Conservation (phyloP, 2,888 invertebrate species). For the Agrenia bidenticulata region DNA sequence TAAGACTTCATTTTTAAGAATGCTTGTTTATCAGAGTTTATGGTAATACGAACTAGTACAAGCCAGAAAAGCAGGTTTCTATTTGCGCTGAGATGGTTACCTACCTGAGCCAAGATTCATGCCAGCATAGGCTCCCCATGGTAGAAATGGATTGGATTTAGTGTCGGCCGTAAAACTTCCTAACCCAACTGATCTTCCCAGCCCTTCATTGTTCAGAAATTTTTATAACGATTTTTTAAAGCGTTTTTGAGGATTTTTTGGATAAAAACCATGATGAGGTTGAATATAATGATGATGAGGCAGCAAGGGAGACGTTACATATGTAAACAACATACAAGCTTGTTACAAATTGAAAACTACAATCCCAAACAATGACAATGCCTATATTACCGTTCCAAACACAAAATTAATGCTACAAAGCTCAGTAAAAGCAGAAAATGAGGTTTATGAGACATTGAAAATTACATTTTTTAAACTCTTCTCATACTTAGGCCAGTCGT, state of each 20-base stretch:
- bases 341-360: too few species aligned
- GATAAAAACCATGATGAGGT: too few species aligned
- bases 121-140: conserved; percentile 51
- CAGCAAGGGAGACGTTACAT: too few species aligned
- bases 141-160: conserved; percentile 41
- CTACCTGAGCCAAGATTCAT: conserved; percentile 45
- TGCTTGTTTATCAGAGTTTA: not conserved
- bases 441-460: not conserved
- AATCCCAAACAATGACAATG: too few species aligned
- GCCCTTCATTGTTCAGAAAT: conserved; percentile 14
- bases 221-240: too few species aligned
- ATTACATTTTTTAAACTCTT: not conserved
- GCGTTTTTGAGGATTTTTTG: too few species aligned
- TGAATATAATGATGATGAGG: too few species aligned
- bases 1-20: not conserved
- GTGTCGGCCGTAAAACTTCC: conserved; percentile 40
- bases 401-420: too few species aligned
- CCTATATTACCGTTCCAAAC: too few species aligned
- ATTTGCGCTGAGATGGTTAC: conserved; percentile 8
- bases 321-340: too few species aligned
- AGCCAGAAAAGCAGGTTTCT: conserved; percentile 19
- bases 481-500: too few species aligned
- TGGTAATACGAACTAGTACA: conserved; percentile 7
- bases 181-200: conserved; percentile 39
- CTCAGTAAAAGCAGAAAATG: too few species aligned